Conservation (phyloP, 2,113 vertebrate species). For the Aspidoscelis tigris region DNA sequence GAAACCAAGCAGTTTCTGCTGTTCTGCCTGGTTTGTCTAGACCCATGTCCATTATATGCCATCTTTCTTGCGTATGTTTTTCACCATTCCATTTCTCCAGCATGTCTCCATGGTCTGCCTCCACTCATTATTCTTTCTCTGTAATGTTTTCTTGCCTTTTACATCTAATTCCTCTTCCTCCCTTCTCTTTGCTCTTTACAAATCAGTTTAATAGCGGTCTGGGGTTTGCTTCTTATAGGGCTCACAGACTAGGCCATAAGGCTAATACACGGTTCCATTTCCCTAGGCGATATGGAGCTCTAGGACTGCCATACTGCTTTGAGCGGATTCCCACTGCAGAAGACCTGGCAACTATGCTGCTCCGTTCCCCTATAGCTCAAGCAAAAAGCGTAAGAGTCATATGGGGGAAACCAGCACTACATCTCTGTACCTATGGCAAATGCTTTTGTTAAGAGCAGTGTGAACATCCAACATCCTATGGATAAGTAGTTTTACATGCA, state of each 20-base stretch:
- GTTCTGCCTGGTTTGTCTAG: not conserved
- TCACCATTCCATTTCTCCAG: not conserved
- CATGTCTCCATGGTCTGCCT: not conserved
- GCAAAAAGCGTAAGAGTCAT: slow-evolving; percentile 70
- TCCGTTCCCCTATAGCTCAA: slow-evolving; percentile 78
- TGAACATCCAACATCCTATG: not conserved
- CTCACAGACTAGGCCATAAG: not conserved
- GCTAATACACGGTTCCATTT: not conserved
- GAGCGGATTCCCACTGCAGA: slow-evolving; percentile 76
- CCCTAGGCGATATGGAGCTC: slow-evolving; percentile 78
- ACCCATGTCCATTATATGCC: rapidly evolving
- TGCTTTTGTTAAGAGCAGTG: not conserved
- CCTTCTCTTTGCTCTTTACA: not conserved
- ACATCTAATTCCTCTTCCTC: not conserved
- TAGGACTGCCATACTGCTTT: slow-evolving; percentile 80
- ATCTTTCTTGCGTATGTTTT: rapidly evolving
- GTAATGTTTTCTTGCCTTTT: not conserved
- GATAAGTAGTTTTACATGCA: not conserved
- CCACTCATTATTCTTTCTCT: not conserved
- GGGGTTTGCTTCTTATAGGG: not conserved
- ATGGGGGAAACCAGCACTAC: not conserved
- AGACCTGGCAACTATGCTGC: slow-evolving; percentile 79
- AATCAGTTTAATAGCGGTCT: too few relatives aligned
- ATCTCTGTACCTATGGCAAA: not conserved
- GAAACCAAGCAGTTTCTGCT: not conserved